phyloP scores from a whole-genome alignment of 2,888 invertebrate species.

The Acanthosepion pharaonis region DNA sequence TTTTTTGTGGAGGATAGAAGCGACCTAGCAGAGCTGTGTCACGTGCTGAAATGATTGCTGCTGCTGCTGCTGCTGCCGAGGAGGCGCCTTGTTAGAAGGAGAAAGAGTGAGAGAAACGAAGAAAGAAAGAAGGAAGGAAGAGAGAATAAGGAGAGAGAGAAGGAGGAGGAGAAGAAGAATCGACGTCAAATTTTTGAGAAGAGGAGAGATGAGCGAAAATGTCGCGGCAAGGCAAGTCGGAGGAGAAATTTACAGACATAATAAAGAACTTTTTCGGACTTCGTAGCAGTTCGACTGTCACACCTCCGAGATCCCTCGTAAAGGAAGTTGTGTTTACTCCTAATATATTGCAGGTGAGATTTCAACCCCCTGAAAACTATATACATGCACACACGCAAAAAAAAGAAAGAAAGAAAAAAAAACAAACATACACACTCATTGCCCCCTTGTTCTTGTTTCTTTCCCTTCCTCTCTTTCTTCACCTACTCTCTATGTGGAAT shows the following conservation, averaged over 20 bases:
- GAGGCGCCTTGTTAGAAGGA: conserved; percentile 1
- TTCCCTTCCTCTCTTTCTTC: neutral
- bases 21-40: conserved; percentile 38
- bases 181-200: conserved; percentile 17
- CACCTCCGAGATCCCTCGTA: conserved; percentile 67
- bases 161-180: conserved; percentile 23
- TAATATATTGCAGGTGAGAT: conserved; percentile 80
- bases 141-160: neutral
- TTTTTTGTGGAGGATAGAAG: conserved; percentile 37
- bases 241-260: conserved; percentile 47
- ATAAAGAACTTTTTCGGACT: conserved; percentile 62
- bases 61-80: conserved; percentile 37
- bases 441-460: neutral
- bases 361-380: neutral
- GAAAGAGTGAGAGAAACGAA: neutral
- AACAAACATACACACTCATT: no score
- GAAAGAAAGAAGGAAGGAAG: neutral
- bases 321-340: conserved; percentile 83
- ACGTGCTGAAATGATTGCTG: conserved; percentile 46
- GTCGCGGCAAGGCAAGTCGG: conserved; percentile 46
- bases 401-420: no score
- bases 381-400: neutral
- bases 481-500: neutral
- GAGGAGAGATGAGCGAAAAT: conserved; percentile 37
- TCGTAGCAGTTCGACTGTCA: conserved; percentile 53